Percentiles rank a stretch among this genome's conserved stretches.
Conservation (phyloP, 2,113 vertebrate genomes). For the Synchiropus splendidus region DNA sequence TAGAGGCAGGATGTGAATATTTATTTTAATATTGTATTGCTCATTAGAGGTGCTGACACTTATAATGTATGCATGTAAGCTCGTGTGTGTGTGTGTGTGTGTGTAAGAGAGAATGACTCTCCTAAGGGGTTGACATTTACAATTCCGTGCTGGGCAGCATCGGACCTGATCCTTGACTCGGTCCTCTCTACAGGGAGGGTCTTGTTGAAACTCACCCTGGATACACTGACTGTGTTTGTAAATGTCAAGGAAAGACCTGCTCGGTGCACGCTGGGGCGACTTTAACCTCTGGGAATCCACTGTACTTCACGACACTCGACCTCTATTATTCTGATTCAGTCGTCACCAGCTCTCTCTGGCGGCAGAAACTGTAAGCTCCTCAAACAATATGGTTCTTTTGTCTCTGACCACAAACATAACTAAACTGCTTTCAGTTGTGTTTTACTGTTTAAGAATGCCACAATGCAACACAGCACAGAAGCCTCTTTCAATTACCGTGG, state of each 20-base stretch:
- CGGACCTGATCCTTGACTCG: constrained; percentile 9
- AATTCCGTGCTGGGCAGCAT: constrained; percentile 9
- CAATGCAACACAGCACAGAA: no score
- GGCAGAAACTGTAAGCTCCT: constrained; percentile 8
- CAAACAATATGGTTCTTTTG: background rate
- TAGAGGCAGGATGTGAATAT: no score
- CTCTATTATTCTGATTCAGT: constrained; percentile 2
- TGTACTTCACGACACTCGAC: no score
- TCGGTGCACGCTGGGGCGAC: background rate
- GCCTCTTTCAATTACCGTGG: no score
- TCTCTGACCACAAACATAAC: background rate
- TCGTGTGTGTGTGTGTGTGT: constrained; percentile 1
- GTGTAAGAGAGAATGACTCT: constrained; percentile 2
- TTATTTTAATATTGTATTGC: no score
- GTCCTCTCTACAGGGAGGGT: constrained; percentile 8
- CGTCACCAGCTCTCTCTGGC: constrained; percentile 51
- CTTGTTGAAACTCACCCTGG: constrained; percentile 3
- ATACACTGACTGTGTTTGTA: background rate
- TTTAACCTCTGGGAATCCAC: background rate
- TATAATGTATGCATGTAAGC: background rate
- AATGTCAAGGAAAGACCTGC: constrained; percentile 7
- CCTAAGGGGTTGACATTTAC: constrained; percentile 22
- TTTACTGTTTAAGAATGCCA: no score
- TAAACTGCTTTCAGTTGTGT: constrained; percentile 2
- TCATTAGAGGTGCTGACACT: no score